Evolutionary conservation across 2,113 vertebrate genomes (phyloP).

Genomic region (Prinia subflava): DNA sequence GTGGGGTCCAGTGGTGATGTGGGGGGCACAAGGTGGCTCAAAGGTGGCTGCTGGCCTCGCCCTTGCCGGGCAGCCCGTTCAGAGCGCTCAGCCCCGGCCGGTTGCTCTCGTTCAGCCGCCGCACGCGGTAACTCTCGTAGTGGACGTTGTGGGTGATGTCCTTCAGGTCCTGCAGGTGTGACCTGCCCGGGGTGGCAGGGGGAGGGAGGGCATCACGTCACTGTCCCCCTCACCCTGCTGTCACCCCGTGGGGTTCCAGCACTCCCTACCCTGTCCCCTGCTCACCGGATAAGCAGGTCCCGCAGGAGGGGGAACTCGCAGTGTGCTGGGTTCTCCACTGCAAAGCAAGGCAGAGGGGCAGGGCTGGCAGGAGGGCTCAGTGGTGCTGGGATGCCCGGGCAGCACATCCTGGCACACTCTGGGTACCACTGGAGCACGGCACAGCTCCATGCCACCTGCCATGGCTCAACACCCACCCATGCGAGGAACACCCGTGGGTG

Average conservation of each 20-base stretch:
- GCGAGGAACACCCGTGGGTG: not conserved
- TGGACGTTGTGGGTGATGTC: slow-evolving; percentile 94
- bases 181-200: slow-evolving; percentile 40
- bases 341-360: not conserved
- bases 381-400: accelerated
- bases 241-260: accelerated
- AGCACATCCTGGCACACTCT: accelerated
- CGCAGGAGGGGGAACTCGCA: slow-evolving; percentile 90
- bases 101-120: slow-evolving; percentile 85
- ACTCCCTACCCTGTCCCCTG: accelerated
- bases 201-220: not conserved
- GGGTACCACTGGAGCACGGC: not conserved
- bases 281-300: slow-evolving; percentile 94
- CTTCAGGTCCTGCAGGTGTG: slow-evolving; percentile 95
- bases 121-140: slow-evolving; percentile 88
- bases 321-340: slow-evolving; percentile 91
- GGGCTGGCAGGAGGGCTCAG: not conserved
- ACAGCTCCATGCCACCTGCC: not conserved
- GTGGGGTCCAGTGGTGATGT: not conserved
- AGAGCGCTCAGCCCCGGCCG: not conserved
- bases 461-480: not conserved
- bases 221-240: accelerated
- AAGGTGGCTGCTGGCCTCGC: not conserved
- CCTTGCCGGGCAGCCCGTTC: not conserved
- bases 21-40: not conserved